These are phyloP conservation scores for Peromyscus californicus DNA, from an alignment of 2,113 vertebrate species.

Conservation along the genomic window DNA sequence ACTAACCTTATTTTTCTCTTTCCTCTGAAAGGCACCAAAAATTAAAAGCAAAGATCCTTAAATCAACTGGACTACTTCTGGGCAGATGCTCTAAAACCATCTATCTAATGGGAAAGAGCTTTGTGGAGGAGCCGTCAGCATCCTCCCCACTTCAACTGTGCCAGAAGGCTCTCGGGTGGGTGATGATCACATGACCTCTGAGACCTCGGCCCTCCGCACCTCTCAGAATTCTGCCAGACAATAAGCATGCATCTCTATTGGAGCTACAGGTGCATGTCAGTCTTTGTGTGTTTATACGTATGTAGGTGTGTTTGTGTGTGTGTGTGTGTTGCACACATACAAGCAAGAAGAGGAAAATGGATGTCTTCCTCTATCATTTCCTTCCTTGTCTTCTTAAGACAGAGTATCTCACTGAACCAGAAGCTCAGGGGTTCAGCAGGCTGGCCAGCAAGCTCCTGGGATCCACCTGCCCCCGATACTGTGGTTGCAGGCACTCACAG, in stretches of 20 bases:
- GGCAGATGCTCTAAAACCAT: conserved; percentile 23
- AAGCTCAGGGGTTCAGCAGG: background rate
- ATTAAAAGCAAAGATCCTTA: conserved; percentile 3
- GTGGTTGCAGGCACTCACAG: background rate
- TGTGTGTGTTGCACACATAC: background rate
- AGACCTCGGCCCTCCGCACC: background rate
- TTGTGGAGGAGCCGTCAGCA: accelerated
- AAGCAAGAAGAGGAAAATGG: background rate
- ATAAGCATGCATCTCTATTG: background rate
- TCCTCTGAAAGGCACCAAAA: conserved; percentile 48
- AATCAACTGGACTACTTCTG: background rate
- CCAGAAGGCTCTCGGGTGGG: accelerated
- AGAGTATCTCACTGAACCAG: background rate
- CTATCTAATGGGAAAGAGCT: conserved; percentile 37
- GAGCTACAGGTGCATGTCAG: background rate
- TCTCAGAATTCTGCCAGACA: background rate
- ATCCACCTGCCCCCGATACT: background rate
- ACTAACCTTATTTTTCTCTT: conserved; percentile 69
- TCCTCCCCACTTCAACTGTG: accelerated
- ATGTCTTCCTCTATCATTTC: background rate
- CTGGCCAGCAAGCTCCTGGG: background rate
- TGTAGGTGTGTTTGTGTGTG: background rate
- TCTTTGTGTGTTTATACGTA: no score
- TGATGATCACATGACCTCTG: accelerated
- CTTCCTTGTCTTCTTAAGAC: background rate